Evolutionary conservation across 2,113 vertebrate species (phyloP).

Genomic region (Neolamprologus tretocephalus): DNA sequence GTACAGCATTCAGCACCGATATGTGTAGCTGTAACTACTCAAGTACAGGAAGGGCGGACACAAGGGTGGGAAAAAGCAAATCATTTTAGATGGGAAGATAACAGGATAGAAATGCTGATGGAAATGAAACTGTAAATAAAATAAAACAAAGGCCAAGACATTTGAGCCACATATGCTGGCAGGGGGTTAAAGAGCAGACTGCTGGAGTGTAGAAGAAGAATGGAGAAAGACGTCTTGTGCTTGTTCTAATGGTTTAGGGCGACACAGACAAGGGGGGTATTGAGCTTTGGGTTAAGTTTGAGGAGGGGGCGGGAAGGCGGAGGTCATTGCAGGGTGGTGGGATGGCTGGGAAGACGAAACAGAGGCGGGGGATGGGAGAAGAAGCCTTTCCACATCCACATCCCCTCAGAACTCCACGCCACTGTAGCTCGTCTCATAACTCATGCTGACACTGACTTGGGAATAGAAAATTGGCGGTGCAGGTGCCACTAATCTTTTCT

Average conservation of each 20-base stretch:
- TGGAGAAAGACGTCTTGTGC: constrained; percentile 41
- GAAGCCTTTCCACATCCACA: constrained; percentile 33
- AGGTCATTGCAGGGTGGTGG: constrained; percentile 38
- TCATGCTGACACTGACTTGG: constrained; percentile 19
- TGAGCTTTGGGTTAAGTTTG: constrained; percentile 46
- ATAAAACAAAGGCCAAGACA: neutral
- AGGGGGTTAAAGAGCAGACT: neutral
- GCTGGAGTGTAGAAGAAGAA: constrained; percentile 17
- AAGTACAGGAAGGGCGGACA: neutral
- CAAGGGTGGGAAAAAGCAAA: neutral
- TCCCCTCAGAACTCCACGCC: constrained; percentile 7
- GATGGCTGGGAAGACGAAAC: constrained; percentile 18
- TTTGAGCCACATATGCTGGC: neutral
- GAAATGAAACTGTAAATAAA: neutral
- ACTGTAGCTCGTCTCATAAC: constrained; percentile 19
- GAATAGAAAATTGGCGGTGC: constrained; percentile 17
- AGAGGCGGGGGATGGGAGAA: constrained; percentile 46
- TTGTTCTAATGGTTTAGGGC: constrained; percentile 28
- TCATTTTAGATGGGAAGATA: neutral
- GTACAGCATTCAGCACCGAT: neutral
- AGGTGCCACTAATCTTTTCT: constrained; percentile 42
- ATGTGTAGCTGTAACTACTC: neutral
- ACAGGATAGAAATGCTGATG: neutral
- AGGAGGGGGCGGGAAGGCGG: constrained; percentile 10
- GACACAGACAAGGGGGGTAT: constrained; percentile 38